phyloP scores from a whole-genome alignment of 2,888 invertebrate genomes.

The Micoletzkya japonica region DNA sequence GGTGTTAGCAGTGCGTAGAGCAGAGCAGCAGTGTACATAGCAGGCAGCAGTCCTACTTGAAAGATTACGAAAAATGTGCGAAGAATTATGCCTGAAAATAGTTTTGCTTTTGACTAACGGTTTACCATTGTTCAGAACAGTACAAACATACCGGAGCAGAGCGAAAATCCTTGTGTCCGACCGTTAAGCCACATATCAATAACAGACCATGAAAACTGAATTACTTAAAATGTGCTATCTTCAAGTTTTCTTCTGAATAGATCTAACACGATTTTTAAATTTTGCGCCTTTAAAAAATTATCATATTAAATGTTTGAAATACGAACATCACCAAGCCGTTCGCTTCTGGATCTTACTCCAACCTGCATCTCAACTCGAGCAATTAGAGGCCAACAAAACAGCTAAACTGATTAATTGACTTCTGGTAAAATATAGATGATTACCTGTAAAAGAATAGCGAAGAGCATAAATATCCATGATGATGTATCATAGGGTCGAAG shows the following conservation, averaged over 20 bases:
- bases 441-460: constrained; percentile 14
- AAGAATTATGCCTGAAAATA: constrained; percentile 14
- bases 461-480: constrained; percentile 14
- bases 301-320: too few relatives aligned
- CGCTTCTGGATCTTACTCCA: not conserved
- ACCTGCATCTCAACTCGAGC: constrained; percentile 1
- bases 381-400: constrained; percentile 7
- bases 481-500: constrained; percentile 12
- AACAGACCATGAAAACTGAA: constrained; percentile 10
- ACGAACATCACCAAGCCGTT: constrained; percentile 12
- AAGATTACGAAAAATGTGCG: constrained; percentile 5
- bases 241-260: too few relatives aligned
- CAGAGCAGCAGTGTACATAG: constrained; percentile 7
- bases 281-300: too few relatives aligned
- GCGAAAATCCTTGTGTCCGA: not conserved
- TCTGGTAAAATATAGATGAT: too few relatives aligned
- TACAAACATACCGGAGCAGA: not conserved
- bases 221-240: too few relatives aligned
- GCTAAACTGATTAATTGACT: not conserved
- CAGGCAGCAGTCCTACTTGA: not conserved
- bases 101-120: too few relatives aligned
- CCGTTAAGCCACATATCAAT: constrained; percentile 13
- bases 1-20: constrained; percentile 13
- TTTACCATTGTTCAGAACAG: too few relatives aligned
- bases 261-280: too few relatives aligned